Base-by-base conservation (phyloP, 2,888 invertebrate species). In the Phorcus lineatus region DNA sequence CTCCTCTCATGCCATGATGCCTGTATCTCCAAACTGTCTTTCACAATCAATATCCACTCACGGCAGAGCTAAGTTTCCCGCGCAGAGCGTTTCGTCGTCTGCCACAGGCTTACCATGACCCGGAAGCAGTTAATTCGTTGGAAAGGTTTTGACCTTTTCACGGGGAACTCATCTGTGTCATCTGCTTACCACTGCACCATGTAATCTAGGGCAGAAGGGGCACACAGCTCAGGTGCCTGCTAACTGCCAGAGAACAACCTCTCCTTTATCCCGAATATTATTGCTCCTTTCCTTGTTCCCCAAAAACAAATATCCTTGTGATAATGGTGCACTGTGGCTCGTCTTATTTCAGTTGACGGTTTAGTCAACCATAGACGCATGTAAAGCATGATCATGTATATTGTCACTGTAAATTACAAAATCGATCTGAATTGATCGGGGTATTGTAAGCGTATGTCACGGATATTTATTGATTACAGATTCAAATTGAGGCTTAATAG, bases 21-120 rank as follows among this genome's bases (percentile, higher is more conserved):
- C 62, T 28, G 28, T 62, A 28, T 62, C 62, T 62, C 62, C 62
- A 28, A 62, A 62, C 62, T 62, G 62, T 28, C 62, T 62, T 62
- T 62, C 28, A 28, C 62, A 62, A 62, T 62, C 62, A 62, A 62
- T 62, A 62, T 22, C 28, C 62, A 62, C 62, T 28, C 62, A 62
- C 62, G 17, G 62, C 62, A 62, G 62, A 62, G 62, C 62, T 28
- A 62, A 62, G 62, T 62, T 62, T 62, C 62, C 62, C 62, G 62
- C 62, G 62, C 62, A 62, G 28, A 62, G 13, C 62, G 28, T 28
- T 62, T 24, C 28, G 62, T 62, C 62, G 62, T 62, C 62, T 62
- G 62, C 62, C 62, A 62, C 62, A 62, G 62, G 62, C 62, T 62
- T 62, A 62, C 11, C 22, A 62, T 62, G 62, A 62, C 62, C 62